Evolutionary conservation across 2,888 invertebrate species (phyloP).

Genomic region (Cataglyphis livida): DNA sequence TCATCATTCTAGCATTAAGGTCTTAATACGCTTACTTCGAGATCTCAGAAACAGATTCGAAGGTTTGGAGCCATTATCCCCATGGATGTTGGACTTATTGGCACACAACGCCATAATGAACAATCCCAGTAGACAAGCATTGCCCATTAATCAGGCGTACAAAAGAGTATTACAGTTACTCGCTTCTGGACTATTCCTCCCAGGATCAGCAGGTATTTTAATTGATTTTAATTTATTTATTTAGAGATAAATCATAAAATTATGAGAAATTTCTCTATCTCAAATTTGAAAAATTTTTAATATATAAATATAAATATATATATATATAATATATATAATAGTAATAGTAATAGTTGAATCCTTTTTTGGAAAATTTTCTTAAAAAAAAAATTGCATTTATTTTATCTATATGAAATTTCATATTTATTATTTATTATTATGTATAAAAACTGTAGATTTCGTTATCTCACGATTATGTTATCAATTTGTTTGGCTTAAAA

Average conservation of each 20-base stretch:
- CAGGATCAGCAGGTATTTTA: constrained; percentile 92
- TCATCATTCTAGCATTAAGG: constrained; percentile 98
- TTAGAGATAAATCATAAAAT: not conserved
- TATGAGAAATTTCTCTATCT: not conserved
- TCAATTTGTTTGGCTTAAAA: not conserved
- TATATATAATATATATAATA: too few species aligned
- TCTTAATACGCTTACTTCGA: constrained; percentile 96
- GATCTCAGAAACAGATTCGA: constrained; percentile 96
- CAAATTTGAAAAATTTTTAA: not conserved
- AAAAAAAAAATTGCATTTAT: not conserved
- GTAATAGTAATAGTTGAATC: too few species aligned
- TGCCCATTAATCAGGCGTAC: constrained; percentile 96
- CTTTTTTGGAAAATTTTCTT: not conserved
- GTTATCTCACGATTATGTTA: not conserved
- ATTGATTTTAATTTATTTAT: constrained; percentile 25
- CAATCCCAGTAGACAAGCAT: constrained; percentile 96
- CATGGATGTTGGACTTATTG: constrained; percentile 98
- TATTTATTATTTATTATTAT: not conserved
- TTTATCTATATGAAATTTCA: not conserved
- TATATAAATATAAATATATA: too few species aligned
- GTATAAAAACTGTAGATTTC: not conserved
- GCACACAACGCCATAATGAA: constrained; percentile 99
- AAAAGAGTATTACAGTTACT: constrained; percentile 95
- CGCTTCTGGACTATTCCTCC: constrained; percentile 97
- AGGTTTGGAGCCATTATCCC: constrained; percentile 95